Percentiles rank a stretch among this genome's conserved stretches.
Evolutionary conservation across 37 sponge, comb jelly and placozoan species (phyloP).

Genomic region (Eunapius fragilis): DNA sequence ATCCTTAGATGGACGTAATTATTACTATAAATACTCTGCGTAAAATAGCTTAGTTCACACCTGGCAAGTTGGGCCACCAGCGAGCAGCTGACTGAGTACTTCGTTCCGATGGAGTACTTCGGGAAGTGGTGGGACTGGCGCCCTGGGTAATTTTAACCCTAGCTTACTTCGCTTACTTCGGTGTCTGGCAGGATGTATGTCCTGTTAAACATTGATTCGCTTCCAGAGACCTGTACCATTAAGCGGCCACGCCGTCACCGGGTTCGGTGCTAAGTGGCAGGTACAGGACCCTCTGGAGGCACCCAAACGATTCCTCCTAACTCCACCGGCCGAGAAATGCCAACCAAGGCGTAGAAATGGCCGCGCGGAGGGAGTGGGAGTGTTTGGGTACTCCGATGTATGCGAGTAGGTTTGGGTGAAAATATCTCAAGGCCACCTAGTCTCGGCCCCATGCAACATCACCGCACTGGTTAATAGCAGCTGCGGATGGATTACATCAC

Average conservation of each 20-base stretch:
- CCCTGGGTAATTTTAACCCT: not conserved
- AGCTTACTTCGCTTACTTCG: not conserved
- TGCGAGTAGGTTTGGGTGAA: not conserved
- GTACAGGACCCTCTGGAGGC: slow-evolving; percentile 53
- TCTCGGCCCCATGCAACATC: too few relatives aligned
- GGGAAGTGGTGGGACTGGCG: not conserved
- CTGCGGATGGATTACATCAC: too few relatives aligned
- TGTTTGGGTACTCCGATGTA: not conserved
- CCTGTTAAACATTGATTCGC: slow-evolving; percentile 21
- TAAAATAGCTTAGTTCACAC: not conserved
- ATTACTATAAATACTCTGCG: not conserved
- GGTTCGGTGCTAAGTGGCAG: slow-evolving; percentile 81
- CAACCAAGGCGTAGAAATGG: not conserved
- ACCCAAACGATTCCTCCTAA: slow-evolving; percentile 35
- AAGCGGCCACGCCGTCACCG: slow-evolving; percentile 81
- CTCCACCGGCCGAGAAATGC: not conserved
- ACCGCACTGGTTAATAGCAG: too few relatives aligned
- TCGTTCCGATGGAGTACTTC: not conserved
- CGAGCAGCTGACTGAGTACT: not conserved
- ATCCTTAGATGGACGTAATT: too few relatives aligned
- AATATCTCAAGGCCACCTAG: too few relatives aligned
- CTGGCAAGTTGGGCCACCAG: not conserved
- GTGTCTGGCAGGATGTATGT: not conserved
- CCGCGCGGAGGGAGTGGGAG: slow-evolving; percentile 5
- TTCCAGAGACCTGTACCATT: slow-evolving; percentile 36